Conservation (phyloP, 2,113 vertebrate genomes). For the Otocyon megalotis region DNA sequence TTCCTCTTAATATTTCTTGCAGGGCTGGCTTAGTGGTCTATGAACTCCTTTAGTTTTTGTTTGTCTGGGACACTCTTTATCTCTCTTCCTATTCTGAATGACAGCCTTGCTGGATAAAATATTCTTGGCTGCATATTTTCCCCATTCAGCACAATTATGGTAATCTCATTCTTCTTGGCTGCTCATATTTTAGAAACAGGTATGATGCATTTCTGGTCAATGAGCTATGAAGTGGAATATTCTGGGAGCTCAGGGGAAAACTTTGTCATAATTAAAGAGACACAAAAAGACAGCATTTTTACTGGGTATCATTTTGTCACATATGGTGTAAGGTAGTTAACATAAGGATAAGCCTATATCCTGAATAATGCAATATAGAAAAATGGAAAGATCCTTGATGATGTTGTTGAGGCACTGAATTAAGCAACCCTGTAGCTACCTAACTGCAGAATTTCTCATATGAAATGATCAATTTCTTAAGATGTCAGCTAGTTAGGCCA, state of each 20-base stretch:
- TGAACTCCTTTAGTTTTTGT: background rate
- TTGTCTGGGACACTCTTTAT: background rate
- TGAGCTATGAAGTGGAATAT: background rate
- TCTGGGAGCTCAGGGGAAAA: background rate
- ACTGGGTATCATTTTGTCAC: background rate
- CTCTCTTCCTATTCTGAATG: background rate
- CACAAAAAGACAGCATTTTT: background rate
- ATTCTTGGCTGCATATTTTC: background rate
- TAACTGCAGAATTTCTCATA: background rate
- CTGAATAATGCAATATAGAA: background rate
- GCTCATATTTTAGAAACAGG: background rate
- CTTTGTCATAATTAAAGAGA: background rate
- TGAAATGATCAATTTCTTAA: background rate
- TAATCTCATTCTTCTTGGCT: background rate
- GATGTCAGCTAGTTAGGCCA: background rate
- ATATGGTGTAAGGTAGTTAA: background rate
- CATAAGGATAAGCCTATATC: background rate
- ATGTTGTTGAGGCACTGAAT: background rate
- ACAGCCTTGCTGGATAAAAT: background rate
- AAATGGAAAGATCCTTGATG: background rate
- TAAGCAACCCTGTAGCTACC: background rate
- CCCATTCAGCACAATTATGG: background rate
- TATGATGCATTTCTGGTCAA: slow-evolving; percentile 28
- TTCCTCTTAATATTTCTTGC: background rate
- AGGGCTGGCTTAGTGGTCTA: background rate